Conservation (phyloP, 2,888 invertebrate species). For the Chrysotoxum bicinctum region DNA sequence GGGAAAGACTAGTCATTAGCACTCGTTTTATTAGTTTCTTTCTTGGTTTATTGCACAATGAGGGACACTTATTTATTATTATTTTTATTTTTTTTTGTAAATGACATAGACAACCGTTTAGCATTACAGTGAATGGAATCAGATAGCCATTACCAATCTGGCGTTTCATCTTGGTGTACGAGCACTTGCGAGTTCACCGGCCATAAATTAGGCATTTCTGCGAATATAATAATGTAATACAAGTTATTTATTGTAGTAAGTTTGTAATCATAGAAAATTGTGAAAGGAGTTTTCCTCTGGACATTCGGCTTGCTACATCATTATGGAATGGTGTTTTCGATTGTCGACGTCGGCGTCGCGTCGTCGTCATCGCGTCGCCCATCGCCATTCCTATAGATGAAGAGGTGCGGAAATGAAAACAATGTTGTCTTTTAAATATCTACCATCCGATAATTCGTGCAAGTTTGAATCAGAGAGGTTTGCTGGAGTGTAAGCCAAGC, state of each 20-base stretch:
- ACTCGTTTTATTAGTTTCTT: no score
- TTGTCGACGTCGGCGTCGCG: conserved; percentile 32
- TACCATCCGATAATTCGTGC: conserved; percentile 7
- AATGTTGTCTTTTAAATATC: conserved; percentile 11
- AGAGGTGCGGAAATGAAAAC: conserved; percentile 27
- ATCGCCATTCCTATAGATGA: background rate
- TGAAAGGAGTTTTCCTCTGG: conserved; percentile 39
- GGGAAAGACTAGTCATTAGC: no score
- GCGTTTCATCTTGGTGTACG: conserved; percentile 27
- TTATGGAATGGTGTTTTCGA: conserved; percentile 14
- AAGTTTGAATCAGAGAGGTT: conserved; percentile 34
- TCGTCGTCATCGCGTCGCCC: conserved; percentile 11
- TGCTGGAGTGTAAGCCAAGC: background rate
- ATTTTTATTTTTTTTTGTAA: no score
- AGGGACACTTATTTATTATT: no score
- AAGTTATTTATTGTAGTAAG: conserved; percentile 49
- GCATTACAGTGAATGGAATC: conserved; percentile 60
- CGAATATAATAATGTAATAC: conserved; percentile 45
- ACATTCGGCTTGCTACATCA: conserved; percentile 33
- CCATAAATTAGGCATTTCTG: conserved; percentile 48
- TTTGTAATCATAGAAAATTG: conserved; percentile 49
- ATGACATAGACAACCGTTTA: conserved; percentile 66
- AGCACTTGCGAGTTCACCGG: conserved; percentile 7
- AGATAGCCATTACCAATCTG: conserved; percentile 61
- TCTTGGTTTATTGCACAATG: no score